Evolutionary conservation across 2,113 vertebrate genomes (phyloP).

Genomic region (Chionis minor): DNA sequence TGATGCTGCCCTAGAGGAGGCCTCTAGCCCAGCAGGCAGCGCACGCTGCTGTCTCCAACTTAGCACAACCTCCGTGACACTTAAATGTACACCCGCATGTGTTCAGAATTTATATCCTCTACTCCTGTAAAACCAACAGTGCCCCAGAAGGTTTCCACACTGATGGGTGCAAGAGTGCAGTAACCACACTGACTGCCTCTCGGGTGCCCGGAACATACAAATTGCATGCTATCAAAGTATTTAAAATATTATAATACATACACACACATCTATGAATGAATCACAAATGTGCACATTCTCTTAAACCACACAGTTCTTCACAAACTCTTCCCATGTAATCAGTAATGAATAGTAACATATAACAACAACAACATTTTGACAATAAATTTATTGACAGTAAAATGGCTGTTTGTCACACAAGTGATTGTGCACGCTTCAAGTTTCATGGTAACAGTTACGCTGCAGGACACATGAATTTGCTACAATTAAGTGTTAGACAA

Average conservation of each 20-base stretch:
- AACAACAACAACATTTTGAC: neutral
- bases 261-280: too few species aligned
- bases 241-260: neutral
- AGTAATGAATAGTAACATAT: accelerated
- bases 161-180: accelerated
- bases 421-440: neutral
- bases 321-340: neutral
- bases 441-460: accelerated
- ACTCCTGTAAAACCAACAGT: accelerated
- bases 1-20: neutral
- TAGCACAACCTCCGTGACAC: neutral
- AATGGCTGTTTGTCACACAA: neutral
- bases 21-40: neutral
- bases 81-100: accelerated
- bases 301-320: neutral
- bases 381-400: accelerated
- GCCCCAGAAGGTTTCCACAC: neutral
- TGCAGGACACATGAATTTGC: neutral
- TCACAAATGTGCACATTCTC: accelerated
- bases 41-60: neutral
- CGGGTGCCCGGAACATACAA: accelerated
- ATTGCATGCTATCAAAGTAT: accelerated
- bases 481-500: neutral
- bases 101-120: accelerated
- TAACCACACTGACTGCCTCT: too few species aligned